A percentile compares a stretch with the other conserved stretches of the same genome.
Conservation (phyloP, 2,113 vertebrate genomes). For the Lasiurus borealis region DNA sequence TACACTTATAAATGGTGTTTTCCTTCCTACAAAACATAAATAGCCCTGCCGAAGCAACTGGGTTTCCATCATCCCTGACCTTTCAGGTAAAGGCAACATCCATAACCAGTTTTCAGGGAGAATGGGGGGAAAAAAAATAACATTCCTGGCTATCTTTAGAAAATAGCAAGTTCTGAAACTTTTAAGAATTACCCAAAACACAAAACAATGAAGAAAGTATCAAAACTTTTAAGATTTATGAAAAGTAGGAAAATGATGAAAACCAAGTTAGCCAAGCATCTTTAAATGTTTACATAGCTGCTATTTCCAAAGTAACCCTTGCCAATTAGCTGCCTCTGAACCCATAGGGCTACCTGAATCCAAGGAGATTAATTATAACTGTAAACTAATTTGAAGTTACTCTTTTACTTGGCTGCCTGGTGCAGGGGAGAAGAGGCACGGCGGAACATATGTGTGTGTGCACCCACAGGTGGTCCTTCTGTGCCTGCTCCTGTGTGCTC, state of each 20-base stretch:
- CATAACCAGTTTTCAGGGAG: background rate
- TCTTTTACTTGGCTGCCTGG: constrained; percentile 66
- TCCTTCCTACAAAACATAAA: background rate
- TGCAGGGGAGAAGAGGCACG: constrained; percentile 31
- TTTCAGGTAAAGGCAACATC: background rate
- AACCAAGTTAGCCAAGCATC: constrained; percentile 68
- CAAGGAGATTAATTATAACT: constrained; percentile 84
- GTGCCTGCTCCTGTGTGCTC: background rate
- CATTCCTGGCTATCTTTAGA: too few species aligned
- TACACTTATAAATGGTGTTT: fast-evolving
- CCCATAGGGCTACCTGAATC: constrained; percentile 82
- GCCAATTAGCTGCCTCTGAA: constrained; percentile 80
- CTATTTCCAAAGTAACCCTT: constrained; percentile 81
- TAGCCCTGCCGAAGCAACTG: fast-evolving
- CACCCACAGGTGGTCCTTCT: background rate
- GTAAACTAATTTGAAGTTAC: constrained; percentile 24
- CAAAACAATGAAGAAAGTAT: constrained; percentile 64
- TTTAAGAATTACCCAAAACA: constrained; percentile 33
- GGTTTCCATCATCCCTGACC: background rate
- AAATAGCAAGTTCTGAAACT: background rate
- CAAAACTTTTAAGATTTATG: background rate
- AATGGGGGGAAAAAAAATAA: background rate
- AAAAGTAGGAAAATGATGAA: constrained; percentile 46
- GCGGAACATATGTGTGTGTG: background rate
- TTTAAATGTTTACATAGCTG: constrained; percentile 81